Evolutionary conservation across 1,140 invertebrate genomes (phyloP), one percentile per base, ranked within the genome.

Genomic region (Ptiloglossa arizonensis): DNA sequence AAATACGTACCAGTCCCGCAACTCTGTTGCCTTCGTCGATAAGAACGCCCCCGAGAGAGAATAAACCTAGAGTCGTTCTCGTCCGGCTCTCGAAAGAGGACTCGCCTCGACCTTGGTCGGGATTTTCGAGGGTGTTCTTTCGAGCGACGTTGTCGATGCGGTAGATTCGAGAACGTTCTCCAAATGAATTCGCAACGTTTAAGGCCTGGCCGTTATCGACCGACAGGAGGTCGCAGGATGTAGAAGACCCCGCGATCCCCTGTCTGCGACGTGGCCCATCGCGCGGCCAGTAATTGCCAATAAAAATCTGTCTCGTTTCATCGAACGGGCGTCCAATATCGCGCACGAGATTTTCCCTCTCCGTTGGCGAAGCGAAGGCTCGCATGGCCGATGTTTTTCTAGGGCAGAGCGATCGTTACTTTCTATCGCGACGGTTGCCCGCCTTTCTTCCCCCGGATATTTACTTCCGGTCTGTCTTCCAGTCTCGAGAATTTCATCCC

Each of bases 401-500:
- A 85, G 41, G 68, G 24, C 70, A 66, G 27, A 35, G 52, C 52
- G 79, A 84, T 85, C 79, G 83, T 85, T 85, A 85, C 71, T 85
- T 85, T 72, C 78, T 68, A 85, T 85, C 68, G 71, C 56, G 59
- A n/a, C 56, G 22, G 54, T n/a, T 52, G 46, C 29, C 57, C 48
- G 64, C 57, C 19, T 59, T 59, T 50, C 60, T 59, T 80, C 52
- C 57, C 52, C 32, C 46, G 63, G 67, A 85, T 84, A 85, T 85
- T 84, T 85, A 84, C 82, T 76, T 83, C 72, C 56, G 38, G 22
- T 56, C 59, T 74, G 24, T 24, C 52, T 52, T 67, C 52, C 75
- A 57, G 68, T 54, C 68, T 50, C 68, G 76, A 80, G 80, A 86
- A 86, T 86, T 82, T 81, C 80, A 81, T 82, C 66, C 48, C 17